A percentile compares a stretch with the other conserved stretches of the same genome.
Conservation (phyloP, 2,888 invertebrate species). For the Phrixothrix hirtus region DNA sequence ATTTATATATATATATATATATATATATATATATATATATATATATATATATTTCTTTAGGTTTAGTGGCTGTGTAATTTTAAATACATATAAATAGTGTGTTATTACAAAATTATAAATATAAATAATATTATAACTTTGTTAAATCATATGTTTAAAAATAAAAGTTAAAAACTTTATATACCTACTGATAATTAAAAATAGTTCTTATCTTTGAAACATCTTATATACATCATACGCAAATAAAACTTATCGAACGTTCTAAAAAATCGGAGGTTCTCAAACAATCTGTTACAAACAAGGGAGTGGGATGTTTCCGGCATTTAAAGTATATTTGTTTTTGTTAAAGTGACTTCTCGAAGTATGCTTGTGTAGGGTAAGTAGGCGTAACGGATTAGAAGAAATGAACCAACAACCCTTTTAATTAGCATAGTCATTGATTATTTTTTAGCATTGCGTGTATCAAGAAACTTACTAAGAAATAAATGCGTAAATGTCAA, state of each 20-base stretch:
- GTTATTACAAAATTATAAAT: neutral
- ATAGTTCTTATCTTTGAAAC: neutral
- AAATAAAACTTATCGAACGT: neutral
- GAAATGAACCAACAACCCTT: conserved; percentile 23
- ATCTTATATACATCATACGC: too few species aligned
- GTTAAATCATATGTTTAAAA: too few species aligned
- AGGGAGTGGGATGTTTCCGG: neutral
- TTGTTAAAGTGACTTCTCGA: conserved; percentile 11
- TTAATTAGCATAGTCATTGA: conserved; percentile 35
- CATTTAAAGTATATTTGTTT: neutral
- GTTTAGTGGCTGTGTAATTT: too few species aligned
- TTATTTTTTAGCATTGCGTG: conserved; percentile 30
- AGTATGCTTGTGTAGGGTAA: conserved; percentile 22
- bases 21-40: too few species aligned
- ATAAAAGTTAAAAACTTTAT: too few species aligned
- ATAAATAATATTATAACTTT: neutral
- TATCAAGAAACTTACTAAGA: conserved; percentile 8
- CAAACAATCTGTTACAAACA: neutral
- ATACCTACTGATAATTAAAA: neutral
- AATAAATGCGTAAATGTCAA: conserved; percentile 4
- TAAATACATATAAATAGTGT: neutral
- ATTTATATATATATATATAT: too few species aligned
- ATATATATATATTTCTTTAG: too few species aligned
- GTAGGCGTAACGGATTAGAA: conserved; percentile 29
- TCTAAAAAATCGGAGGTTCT: neutral